Conservation (phyloP, 2,888 invertebrate species). For the Bombylius major region DNA sequence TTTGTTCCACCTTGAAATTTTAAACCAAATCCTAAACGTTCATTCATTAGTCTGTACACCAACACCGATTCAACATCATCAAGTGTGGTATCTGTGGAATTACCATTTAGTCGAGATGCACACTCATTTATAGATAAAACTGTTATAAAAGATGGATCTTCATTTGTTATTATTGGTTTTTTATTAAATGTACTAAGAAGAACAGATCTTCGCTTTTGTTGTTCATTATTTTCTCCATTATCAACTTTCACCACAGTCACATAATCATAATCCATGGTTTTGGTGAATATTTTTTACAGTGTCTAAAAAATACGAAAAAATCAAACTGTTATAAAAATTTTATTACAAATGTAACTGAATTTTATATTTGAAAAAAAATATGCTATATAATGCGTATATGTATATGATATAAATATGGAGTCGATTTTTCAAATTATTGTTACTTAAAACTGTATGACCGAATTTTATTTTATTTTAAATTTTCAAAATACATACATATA, state of each 20-base stretch:
- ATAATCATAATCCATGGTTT: constrained; percentile 34
- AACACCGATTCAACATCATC: constrained; percentile 57
- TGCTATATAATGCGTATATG: too few relatives aligned
- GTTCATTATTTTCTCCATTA: constrained; percentile 21
- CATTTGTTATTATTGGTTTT: constrained; percentile 13
- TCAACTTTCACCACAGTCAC: constrained; percentile 51
- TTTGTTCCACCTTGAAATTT: constrained; percentile 87
- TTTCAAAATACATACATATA: too few relatives aligned
- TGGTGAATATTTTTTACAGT: neutral
- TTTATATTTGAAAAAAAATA: too few relatives aligned
- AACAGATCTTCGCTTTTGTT: constrained; percentile 15
- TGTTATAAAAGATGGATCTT: constrained; percentile 43
- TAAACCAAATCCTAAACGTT: constrained; percentile 78
- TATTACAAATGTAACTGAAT: too few relatives aligned
- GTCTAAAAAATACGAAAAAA: too few relatives aligned
- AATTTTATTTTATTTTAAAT: too few relatives aligned
- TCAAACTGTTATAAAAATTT: too few relatives aligned
- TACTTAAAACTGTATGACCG: too few relatives aligned
- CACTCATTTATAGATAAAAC: constrained; percentile 45
- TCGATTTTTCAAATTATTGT: too few relatives aligned
- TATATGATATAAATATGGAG: too few relatives aligned
- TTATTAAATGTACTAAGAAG: constrained; percentile 5
- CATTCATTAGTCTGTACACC: constrained; percentile 76
- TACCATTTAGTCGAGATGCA: constrained; percentile 13
- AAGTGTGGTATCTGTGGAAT: constrained; percentile 17